Evolutionary conservation across 2,113 vertebrate genomes (phyloP), one percentile per base, ranked within the genome.

Genomic region (Psittacula cyanocephala): DNA sequence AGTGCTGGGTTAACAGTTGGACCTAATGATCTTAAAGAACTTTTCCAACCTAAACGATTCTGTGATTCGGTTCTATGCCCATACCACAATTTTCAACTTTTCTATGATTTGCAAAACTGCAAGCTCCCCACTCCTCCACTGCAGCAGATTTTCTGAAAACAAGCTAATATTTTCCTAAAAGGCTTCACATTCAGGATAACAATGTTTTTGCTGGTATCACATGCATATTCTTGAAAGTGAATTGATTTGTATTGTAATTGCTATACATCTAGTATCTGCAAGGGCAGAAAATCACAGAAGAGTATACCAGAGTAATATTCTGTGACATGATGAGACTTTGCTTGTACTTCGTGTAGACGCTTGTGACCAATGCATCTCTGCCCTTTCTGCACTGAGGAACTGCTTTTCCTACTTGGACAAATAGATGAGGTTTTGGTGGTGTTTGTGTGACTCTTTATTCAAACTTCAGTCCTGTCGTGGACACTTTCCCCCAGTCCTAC

Each of bases 371-470:
- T 6, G 6, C 39, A 46, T 11, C 46, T 49, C 76, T 37, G 28
- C 68, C 17, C 0, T 12, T 52, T 41, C 35, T 2, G 2, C 13
- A 3, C 46, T 0, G 5, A 49, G 43, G 55, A 76, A 52, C 10
- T 33, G 16, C 17, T 55, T 27, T 41, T 29, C 24, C 41, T 67
- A 3, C 28, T 60, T 19, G 33, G 41, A 43, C 47, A 68, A 35
- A 44, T 0, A 44, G 33, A 33, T 15, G n/a, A 46, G 29, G 33
- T 59, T 53, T 60, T 24, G 8, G 16, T 55, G 52, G 39, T 52
- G 8, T 35, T 46, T 13, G 6, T 12, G 31, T 0, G 1, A 41
- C 60, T 64, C 18, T 16, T 10, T 28, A 3, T 19, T 39, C 49
- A 75, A 75, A 74, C 50, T 49, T 39, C 27, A 50, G 15, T 52